Conservation (phyloP, 2,888 invertebrate genomes). For the Automeris io region DNA sequence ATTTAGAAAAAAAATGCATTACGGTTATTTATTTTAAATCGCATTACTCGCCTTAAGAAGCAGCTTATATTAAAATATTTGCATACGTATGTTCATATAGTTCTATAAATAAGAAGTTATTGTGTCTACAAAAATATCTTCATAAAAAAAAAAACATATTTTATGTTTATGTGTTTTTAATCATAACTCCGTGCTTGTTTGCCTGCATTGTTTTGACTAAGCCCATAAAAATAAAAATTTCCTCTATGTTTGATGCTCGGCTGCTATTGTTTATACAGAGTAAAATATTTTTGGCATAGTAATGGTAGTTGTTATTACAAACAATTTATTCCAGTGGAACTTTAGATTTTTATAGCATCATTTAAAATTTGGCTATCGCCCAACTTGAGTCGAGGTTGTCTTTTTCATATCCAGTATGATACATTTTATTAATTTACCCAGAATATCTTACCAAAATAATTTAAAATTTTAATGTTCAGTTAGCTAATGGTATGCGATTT, state of each 20-base stretch:
- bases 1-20: too few relatives aligned
- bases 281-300: slow-evolving; percentile 53
- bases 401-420: slow-evolving; percentile 51
- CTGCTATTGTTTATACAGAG: slow-evolving; percentile 44
- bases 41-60: too few relatives aligned
- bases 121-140: too few relatives aligned
- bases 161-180: slow-evolving; percentile 18
- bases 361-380: slow-evolving; percentile 55
- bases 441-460: background rate
- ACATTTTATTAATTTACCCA: slow-evolving; percentile 15
- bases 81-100: too few relatives aligned
- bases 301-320: slow-evolving; percentile 34
- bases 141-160: slow-evolving; percentile 14
- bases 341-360: slow-evolving; percentile 64
- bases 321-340: slow-evolving; percentile 54
- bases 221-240: slow-evolving; percentile 19
- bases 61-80: too few relatives aligned
- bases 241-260: slow-evolving; percentile 23
- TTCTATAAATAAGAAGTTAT: too few relatives aligned
- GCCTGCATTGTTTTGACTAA: slow-evolving; percentile 13
- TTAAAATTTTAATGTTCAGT: too few relatives aligned
- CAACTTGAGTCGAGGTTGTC: slow-evolving; percentile 48
- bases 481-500: background rate
- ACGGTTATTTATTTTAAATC: too few relatives aligned
- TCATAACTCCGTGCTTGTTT: slow-evolving; percentile 16